These are phyloP conservation scores for Carpatolechia fugitivella DNA, from an alignment of 2,888 invertebrate genomes.

Conservation along the genomic window DNA sequence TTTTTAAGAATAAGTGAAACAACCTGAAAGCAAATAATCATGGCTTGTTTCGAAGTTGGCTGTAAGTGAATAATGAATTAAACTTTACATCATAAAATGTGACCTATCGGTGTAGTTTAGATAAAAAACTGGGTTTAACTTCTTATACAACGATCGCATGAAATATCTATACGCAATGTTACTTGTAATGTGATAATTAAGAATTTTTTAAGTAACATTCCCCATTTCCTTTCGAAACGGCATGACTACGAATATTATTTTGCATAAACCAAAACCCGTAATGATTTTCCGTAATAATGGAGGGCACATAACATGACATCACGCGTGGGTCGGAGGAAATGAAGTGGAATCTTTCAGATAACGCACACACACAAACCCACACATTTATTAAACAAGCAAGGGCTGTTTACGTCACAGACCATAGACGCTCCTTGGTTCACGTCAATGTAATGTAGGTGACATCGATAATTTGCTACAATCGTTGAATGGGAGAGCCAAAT, in stretches of 20 bases:
- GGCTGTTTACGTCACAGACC: conserved; percentile 53
- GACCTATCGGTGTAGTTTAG: no score
- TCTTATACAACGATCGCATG: no score
- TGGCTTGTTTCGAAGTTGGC: background rate
- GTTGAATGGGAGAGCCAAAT: conserved; percentile 65
- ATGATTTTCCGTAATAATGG: conserved; percentile 9
- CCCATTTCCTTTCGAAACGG: no score
- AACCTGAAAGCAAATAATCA: no score
- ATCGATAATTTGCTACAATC: conserved; percentile 73
- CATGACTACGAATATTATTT: background rate
- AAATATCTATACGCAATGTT: no score
- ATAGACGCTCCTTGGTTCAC: no score
- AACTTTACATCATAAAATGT: no score
- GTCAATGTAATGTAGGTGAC: conserved; percentile 72
- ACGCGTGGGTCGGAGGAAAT: conserved; percentile 73
- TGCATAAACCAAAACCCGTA: background rate
- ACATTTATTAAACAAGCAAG: conserved; percentile 30
- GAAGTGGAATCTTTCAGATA: conserved; percentile 78
- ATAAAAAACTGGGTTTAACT: no score
- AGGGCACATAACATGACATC: conserved; percentile 47
- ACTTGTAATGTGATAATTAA: no score
- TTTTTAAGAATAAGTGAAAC: no score
- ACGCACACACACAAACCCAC: conserved; percentile 59
- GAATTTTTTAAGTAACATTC: no score
- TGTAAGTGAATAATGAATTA: no score